Evolutionary conservation across 1,140 invertebrate genomes (phyloP).

Genomic region (Cryptotermes secundus): DNA sequence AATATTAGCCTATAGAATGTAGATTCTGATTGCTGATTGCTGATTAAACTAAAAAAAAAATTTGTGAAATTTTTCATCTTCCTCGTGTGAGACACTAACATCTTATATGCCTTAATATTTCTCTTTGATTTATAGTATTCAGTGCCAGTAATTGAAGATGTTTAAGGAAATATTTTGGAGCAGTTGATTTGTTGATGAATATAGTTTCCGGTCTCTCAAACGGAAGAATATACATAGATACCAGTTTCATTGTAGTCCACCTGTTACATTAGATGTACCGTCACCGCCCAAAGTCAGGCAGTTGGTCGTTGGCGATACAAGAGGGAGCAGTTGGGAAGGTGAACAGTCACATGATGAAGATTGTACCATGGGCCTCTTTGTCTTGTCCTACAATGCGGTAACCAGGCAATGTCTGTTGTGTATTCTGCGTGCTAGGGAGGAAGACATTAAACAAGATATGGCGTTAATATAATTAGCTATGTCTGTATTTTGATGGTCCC

Average conservation of each 20-base stretch:
- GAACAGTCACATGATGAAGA: background rate
- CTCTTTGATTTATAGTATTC: too few relatives aligned
- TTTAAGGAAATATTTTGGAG: too few relatives aligned
- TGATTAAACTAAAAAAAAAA: too few relatives aligned
- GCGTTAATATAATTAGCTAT: slow-evolving; percentile 10
- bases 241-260: background rate
- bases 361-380: slow-evolving; percentile 15
- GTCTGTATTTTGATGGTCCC: slow-evolving; percentile 18
- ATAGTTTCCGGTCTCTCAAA: too few relatives aligned
- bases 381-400: background rate
- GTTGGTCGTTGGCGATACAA: background rate
- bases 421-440: background rate
- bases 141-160: too few relatives aligned
- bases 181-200: too few relatives aligned
- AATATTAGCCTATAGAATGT: too few relatives aligned
- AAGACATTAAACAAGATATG: slow-evolving; percentile 20
- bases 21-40: too few relatives aligned
- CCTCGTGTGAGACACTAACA: too few relatives aligned
- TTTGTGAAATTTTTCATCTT: too few relatives aligned
- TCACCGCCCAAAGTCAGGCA: background rate
- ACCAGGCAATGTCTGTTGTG: slow-evolving; percentile 6
- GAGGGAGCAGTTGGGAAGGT: background rate
- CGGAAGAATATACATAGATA: background rate
- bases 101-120: too few relatives aligned
- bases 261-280: background rate